Percentiles rank a stretch among this genome's conserved stretches.
Conservation (phyloP, 2,113 vertebrate genomes). For the Pleuronectes platessa region DNA sequence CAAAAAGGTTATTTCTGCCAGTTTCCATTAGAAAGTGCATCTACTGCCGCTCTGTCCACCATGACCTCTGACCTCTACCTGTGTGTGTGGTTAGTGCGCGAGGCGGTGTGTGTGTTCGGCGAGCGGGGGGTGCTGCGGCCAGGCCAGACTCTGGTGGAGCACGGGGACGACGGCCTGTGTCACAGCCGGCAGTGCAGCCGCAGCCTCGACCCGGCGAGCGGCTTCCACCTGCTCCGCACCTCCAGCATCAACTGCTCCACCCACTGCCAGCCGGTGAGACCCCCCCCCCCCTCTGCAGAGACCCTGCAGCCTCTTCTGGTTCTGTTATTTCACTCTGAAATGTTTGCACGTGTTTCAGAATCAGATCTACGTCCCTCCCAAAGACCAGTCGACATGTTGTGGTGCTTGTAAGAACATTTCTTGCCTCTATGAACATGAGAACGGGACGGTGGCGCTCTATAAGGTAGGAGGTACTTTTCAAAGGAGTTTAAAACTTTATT, state of each 20-base stretch:
- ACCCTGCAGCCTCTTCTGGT: no score
- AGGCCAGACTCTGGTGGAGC: slow-evolving; percentile 91
- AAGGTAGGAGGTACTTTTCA: slow-evolving; percentile 79
- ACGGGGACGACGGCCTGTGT: slow-evolving; percentile 86
- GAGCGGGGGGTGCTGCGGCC: slow-evolving; percentile 90
- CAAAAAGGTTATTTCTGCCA: no score
- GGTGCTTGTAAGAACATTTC: slow-evolving; percentile 94
- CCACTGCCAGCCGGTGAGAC: slow-evolving; percentile 88
- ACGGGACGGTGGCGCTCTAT: slow-evolving; percentile 86
- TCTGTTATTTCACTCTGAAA: no score
- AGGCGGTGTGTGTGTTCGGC: slow-evolving; percentile 90
- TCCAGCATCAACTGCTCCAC: slow-evolving; percentile 87
- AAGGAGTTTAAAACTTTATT: no score
- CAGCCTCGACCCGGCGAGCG: slow-evolving; percentile 84
- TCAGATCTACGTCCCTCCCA: slow-evolving; percentile 91
- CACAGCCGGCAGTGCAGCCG: slow-evolving; percentile 86
- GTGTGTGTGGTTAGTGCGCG: slow-evolving; percentile 82
- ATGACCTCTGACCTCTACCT: slow-evolving; percentile 16
- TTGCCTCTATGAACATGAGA: slow-evolving; percentile 88
- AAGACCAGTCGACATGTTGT: slow-evolving; percentile 90
- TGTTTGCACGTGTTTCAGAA: slow-evolving; percentile 82
- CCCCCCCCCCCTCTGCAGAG: neutral
- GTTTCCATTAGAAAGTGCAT: neutral
- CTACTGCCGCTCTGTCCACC: neutral
- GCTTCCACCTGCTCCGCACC: slow-evolving; percentile 87